These are phyloP conservation scores for Ashinkailepas kermadecensis DNA, from an alignment of 2,888 invertebrate genomes.

Conservation along the genomic window DNA sequence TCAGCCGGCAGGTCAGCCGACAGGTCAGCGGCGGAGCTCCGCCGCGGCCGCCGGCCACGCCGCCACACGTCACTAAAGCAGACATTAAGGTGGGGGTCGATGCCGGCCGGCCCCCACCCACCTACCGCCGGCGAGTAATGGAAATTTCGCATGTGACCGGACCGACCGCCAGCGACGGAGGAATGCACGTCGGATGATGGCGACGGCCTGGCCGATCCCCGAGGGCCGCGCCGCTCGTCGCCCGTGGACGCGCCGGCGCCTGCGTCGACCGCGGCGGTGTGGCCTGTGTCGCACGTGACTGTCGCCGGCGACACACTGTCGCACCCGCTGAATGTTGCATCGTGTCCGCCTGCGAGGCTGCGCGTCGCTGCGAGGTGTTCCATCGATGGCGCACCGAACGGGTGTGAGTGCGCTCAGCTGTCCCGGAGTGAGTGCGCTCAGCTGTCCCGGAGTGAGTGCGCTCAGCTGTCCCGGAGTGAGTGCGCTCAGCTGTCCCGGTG, in stretches of 20 bases:
- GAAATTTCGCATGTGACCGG: neutral
- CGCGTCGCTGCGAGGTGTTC: neutral
- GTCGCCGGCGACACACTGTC: neutral
- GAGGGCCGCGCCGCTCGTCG: neutral
- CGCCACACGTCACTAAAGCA: neutral
- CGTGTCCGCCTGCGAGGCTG: neutral
- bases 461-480: no score
- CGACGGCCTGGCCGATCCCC: neutral
- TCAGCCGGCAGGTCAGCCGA: neutral
- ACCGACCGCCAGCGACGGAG: neutral
- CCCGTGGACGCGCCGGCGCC: no score
- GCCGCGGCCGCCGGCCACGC: no score
- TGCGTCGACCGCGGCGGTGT: no score
- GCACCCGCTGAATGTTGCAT: neutral
- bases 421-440: no score
- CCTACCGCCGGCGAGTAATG: neutral
- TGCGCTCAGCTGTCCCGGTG: no score
- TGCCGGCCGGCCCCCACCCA: neutral
- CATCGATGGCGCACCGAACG: neutral
- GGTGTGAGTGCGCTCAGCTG: neutral
- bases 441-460: no score
- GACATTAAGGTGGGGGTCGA: neutral
- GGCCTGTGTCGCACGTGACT: no score
- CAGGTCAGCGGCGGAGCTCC: neutral
- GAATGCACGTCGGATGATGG: conserved; percentile 7